Evolutionary conservation across 2,888 invertebrate species (phyloP), one percentile per base, ranked within the genome.

Genomic region (Dimorphilus gyrociliatus): DNA sequence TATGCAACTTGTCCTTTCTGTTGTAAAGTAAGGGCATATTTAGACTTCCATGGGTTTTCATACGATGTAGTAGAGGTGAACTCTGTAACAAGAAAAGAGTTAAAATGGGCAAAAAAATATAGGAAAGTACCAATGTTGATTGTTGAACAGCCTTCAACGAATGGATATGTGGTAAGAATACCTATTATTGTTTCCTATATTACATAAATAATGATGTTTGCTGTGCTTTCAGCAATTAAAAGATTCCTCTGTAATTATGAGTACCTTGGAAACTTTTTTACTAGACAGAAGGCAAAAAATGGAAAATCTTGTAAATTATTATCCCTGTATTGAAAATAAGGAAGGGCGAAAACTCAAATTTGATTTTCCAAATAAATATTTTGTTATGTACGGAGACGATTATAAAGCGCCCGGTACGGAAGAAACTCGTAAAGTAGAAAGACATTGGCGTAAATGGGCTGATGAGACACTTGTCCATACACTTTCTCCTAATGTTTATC

Each of bases 1-100:
- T 97, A 88, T 57, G 81, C 88, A 50, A 88, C 88, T 0, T 97
- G 94, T 53, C 94, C 94, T 1, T 94, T 92, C 62, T 92, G 92
- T 63, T 90, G 88, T 55, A 94, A 92, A 69, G 56, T 55, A 3
- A 37, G 63, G 15, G 55, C 61, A 3, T 48, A 48, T 17, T 67
- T 97, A 8, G 92, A 97, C 62, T 85, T 78, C 47, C 74, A 78
- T 58, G 90, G 92, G 1, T 72, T 94, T 33, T 81, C 82, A 1
- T 97, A 97, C 58, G 79, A 94, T 46, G 72, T 97, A 5, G 79
- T 97, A 3, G 94, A 97, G 68, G 94, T 97, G 0, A 88, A 97
- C 63, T 90, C 94, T 7, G 85, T 97, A 0, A 69, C 86, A 1
- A 71, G 85, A 14, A 78, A 78, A 46, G 79, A 90, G 46, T 76